These are phyloP conservation scores for Archivesica marissinica DNA, from an alignment of 1,140 invertebrate species.

Conservation along the genomic window DNA sequence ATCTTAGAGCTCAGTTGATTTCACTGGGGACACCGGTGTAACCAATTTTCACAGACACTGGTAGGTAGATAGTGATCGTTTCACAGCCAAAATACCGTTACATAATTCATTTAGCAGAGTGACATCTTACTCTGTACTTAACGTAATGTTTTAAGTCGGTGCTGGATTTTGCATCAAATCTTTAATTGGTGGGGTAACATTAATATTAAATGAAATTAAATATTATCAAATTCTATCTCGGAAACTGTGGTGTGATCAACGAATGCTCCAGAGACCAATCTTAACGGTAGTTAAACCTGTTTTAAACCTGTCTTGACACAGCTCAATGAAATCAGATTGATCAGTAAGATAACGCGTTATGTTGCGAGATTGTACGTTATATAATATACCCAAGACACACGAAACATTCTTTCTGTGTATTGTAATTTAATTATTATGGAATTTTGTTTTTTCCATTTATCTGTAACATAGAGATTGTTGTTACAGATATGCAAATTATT, in stretches of 20 bases:
- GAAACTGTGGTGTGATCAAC: background rate
- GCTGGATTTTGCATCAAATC: conserved; percentile 39
- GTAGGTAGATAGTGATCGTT: background rate
- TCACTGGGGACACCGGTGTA: conserved; percentile 8
- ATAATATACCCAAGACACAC: conserved; percentile 30
- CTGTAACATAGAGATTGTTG: conserved; percentile 17
- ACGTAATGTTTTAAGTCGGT: conserved; percentile 10
- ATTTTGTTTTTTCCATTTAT: conserved; percentile 16
- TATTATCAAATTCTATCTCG: conserved; percentile 55
- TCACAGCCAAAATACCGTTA: conserved; percentile 36
- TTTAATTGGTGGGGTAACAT: conserved; percentile 53
- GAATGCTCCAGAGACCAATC: background rate
- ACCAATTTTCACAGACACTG: conserved; percentile 31
- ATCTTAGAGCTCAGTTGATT: background rate
- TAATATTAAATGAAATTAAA: conserved; percentile 62
- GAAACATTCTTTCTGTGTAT: conserved; percentile 24
- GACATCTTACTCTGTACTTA: background rate
- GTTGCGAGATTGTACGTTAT: conserved; percentile 32
- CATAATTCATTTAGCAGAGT: conserved; percentile 35
- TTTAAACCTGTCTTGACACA: conserved; percentile 46
- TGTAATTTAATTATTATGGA: conserved; percentile 27
- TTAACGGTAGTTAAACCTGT: conserved; percentile 36
- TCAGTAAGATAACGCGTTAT: conserved; percentile 36
- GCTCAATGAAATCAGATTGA: conserved; percentile 41
- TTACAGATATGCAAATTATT: background rate